Base-by-base conservation (phyloP, 2,113 vertebrate genomes). In the Eurypyga helias region DNA sequence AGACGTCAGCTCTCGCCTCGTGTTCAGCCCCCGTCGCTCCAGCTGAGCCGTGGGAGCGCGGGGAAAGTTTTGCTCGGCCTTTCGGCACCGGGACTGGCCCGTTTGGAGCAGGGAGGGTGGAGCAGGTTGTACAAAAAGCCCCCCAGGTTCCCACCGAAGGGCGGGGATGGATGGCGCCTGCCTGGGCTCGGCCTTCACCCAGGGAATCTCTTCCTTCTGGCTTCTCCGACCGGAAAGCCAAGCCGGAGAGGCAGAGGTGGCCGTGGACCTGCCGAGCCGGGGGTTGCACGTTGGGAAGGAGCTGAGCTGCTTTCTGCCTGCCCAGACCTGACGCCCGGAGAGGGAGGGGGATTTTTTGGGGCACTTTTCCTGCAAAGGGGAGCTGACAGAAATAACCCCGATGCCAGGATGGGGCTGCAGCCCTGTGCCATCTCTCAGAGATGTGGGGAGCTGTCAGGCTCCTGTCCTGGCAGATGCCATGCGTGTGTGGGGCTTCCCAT, bases 301-400 rank as follows among this genome's bases (percentile, higher is more conserved):
- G 66, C 67, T 61, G 79, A 93, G 89, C 83, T 78, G 69, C 67
- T 62, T 55, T 86, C 67, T 90, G 83, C 96, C 76, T 97, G 93
- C 72, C 80, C 64, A 66, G 93, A 94, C 94, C 80, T 96, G 96
- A 92, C 26, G 4, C 36, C 36, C 8, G 3, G 38, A 17, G 54
- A 3, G 3, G 19, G 16, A 18, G 2, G 2, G 28, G 9, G 11
- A 8, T 18, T 17, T 61, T 54, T n/a, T 6, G 2, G 13, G 49
- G 81, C 36, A 17, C 36, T 77, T 78, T 70, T 69, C 31, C 67
- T 36, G 46, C 25, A 49, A 76, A 41, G 1, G 0, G 83, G 31
- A 87, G 89, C 5, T 21, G 19, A 61, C 4, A 46, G 79, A 55
- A 80, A 41, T n/a, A 15, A 54, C 34, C 12, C 13, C 0, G 0